Evolutionary conservation across 1,140 invertebrate species (phyloP), one percentile per base, ranked within the genome.

Genomic region (Cydia pomonella): DNA sequence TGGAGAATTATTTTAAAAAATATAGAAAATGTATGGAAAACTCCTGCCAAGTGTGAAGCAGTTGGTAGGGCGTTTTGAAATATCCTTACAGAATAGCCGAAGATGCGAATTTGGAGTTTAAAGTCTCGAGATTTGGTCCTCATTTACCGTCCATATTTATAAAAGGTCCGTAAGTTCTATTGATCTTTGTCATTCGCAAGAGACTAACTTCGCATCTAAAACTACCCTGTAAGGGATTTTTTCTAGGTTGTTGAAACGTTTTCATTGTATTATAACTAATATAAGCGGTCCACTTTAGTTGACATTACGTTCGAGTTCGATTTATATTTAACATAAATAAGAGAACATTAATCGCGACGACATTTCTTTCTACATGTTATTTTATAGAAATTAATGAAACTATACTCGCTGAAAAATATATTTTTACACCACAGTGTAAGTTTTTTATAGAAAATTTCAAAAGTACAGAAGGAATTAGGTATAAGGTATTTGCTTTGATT

Each of bases 281-380:
- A 23, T 72, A 72, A 72, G 71, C 25, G 44, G 41, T 74, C 69
- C 78, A 76, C 75, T 69, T 47, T 73, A 38, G 38, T 73, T 73
- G 62, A 73, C 29, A n/a, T 77, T 74, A 29, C 25, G 25, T 74
- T 72, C 16, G 47, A 75, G 73, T 73, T 77, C 73, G 72, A 74
- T 71, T 72, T 78, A 64, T 79, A 81, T 75, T 78, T 72, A 78
- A 76, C 78, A 75, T 73, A 75, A 77, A 80, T 73, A 75, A 82
- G 79, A 79, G 72, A 78, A 79, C 78, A 83, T 81, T 84, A 81
- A 74, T 83, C 84, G 88, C 88, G 90, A 81, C 90, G 89, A 87
- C 85, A 85, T 83, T 84, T 88, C 85, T 86, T 84, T 76, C 80
- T 88, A 82, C 84, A 85, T 88, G 80, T 88, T 87, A 79, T 89